A percentile compares a stretch with the other conserved stretches of the same genome.
Evolutionary conservation across 2,888 invertebrate genomes (phyloP).

Genomic region (Leptinotarsa haldemani): DNA sequence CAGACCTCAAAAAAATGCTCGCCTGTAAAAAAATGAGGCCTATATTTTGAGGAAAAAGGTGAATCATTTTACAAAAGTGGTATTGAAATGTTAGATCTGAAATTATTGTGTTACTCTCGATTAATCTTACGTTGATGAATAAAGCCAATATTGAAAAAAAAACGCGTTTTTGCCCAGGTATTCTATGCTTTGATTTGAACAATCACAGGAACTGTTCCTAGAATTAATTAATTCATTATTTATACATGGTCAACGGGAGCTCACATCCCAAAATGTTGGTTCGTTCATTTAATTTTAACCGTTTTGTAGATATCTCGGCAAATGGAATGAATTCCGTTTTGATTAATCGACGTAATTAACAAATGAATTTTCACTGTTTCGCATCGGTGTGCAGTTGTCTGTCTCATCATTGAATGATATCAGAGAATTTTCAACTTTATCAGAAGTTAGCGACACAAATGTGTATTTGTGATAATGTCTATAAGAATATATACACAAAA

Average conservation of each 20-base stretch:
- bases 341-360: conserved; percentile 10
- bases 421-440: neutral
- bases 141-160: too few species aligned
- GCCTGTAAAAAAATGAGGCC: too few species aligned
- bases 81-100: too few species aligned
- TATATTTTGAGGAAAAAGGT: too few species aligned
- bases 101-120: too few species aligned
- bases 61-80: too few species aligned
- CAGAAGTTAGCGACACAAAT: neutral
- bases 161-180: too few species aligned
- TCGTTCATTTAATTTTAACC: neutral
- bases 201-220: neutral
- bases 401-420: too few species aligned
- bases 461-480: neutral
- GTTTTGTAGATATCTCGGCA: neutral
- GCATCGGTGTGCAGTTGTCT: neutral
- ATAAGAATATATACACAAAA: too few species aligned
- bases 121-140: too few species aligned
- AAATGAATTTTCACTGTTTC: neutral
- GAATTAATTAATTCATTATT: neutral
- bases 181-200: too few species aligned
- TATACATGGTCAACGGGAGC: neutral
- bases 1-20: too few species aligned
- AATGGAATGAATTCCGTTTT: conserved; percentile 8
- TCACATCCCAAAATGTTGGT: neutral